These are phyloP conservation scores for Prosopocoilus inquinatus DNA, from an alignment of 2,888 invertebrate species.

Conservation along the genomic window DNA sequence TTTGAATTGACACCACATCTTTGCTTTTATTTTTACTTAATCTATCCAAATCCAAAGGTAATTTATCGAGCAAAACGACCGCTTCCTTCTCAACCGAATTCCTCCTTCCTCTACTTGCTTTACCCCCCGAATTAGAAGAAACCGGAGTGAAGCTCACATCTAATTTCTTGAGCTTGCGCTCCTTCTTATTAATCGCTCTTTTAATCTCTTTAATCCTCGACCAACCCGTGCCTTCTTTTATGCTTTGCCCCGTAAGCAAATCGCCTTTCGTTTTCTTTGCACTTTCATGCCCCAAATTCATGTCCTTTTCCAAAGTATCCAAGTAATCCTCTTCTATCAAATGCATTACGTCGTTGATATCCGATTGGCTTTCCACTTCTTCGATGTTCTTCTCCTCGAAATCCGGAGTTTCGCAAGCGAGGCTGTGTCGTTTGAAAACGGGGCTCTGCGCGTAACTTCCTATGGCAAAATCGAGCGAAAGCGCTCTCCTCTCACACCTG, in stretches of 20 bases:
- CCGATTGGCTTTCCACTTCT: constrained; percentile 31
- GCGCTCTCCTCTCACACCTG: constrained; percentile 3
- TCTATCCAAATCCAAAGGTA: constrained; percentile 3
- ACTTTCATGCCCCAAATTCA: constrained; percentile 2
- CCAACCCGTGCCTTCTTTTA: constrained; percentile 28
- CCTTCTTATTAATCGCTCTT: constrained; percentile 24
- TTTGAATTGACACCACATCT: neutral
- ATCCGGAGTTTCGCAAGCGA: constrained; percentile 17
- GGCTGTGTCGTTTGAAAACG: constrained; percentile 25
- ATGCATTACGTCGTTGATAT: constrained; percentile 31
- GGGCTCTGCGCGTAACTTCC: neutral
- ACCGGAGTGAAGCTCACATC: constrained; percentile 13
- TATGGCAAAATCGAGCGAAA: constrained; percentile 17
- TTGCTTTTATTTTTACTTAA: neutral
- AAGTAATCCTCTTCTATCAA: constrained; percentile 39
- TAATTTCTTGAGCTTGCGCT: constrained; percentile 22
- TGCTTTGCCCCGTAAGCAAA: constrained; percentile 1
- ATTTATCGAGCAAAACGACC: constrained; percentile 7
- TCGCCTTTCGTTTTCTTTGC: neutral
- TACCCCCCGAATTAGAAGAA: neutral
- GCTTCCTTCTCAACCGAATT: neutral
- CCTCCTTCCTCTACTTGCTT: neutral
- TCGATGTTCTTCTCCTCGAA: constrained; percentile 31
- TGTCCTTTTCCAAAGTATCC: constrained; percentile 24
- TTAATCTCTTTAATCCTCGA: constrained; percentile 32